Percentiles rank a stretch among this genome's conserved stretches.
Conservation (phyloP, 2,113 vertebrate species). For the Microcebus tavaratra region DNA sequence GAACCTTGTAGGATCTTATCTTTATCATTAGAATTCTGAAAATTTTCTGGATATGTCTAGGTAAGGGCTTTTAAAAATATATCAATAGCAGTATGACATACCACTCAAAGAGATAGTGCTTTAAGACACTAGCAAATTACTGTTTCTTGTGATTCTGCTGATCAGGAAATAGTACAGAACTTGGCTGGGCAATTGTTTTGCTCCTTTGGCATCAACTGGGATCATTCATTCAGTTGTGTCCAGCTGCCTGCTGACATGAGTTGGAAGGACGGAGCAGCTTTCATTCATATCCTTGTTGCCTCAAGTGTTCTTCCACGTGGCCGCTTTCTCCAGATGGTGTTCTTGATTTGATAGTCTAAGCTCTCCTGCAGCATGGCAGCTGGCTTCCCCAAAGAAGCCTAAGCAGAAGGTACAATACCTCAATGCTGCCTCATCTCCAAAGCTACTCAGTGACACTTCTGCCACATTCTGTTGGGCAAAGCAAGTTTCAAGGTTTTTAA, state of each 20-base stretch:
- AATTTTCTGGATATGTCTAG: neutral
- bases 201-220: neutral
- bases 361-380: neutral
- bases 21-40: neutral
- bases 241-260: neutral
- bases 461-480: neutral
- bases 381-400: neutral
- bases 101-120: neutral
- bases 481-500: neutral
- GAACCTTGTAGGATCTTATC: neutral
- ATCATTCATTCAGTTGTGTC: neutral
- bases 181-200: neutral
- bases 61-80: neutral
- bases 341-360: neutral
- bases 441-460: neutral
- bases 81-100: neutral
- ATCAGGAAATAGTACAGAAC: neutral
- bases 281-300: neutral
- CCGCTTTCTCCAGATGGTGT: neutral
- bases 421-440: neutral
- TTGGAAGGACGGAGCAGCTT: neutral
- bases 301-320: neutral
- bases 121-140: neutral
- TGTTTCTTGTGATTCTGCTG: neutral
- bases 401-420: neutral